Conservation (phyloP, 2,797 vertebrate species). For the Sebastes miniatus region DNA sequence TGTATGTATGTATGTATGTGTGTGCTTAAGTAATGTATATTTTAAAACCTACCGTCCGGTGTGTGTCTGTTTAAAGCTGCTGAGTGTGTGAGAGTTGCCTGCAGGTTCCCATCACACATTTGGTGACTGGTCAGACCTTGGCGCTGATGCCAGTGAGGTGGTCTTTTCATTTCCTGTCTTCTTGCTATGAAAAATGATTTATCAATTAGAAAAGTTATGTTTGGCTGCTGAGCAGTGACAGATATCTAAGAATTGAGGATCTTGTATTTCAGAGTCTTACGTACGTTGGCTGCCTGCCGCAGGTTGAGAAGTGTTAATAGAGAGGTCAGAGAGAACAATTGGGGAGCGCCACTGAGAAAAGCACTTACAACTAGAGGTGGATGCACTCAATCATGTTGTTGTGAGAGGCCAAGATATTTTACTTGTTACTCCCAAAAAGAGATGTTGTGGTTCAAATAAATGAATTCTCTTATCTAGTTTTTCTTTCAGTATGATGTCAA, state of each 20-base stretch:
- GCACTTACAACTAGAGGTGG: neutral
- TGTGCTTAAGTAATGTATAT: neutral
- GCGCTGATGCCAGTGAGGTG: neutral
- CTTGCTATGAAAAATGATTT: neutral
- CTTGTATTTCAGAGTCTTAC: neutral
- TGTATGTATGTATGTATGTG: neutral
- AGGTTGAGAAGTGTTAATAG: slow-evolving; percentile 1
- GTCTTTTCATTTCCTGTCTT: slow-evolving; percentile 14
- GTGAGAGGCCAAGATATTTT: neutral
- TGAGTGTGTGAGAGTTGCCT: neutral
- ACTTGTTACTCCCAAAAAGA: neutral
- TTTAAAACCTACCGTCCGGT: slow-evolving; percentile 1
- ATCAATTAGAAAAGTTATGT: neutral
- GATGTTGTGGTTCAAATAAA: neutral
- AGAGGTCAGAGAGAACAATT: neutral
- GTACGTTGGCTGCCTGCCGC: slow-evolving; percentile 5
- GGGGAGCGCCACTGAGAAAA: slow-evolving; percentile 20
- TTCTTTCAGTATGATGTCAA: neutral
- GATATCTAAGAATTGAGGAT: neutral
- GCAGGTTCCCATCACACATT: neutral
- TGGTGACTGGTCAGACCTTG: neutral
- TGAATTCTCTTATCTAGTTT: neutral
- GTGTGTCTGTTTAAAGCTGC: slow-evolving; percentile 19
- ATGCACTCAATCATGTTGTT: neutral
- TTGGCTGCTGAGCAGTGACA: neutral